phyloP scores from a whole-genome alignment of 64 coral and sea anemone species.

The Stichodactyla mertensii region DNA sequence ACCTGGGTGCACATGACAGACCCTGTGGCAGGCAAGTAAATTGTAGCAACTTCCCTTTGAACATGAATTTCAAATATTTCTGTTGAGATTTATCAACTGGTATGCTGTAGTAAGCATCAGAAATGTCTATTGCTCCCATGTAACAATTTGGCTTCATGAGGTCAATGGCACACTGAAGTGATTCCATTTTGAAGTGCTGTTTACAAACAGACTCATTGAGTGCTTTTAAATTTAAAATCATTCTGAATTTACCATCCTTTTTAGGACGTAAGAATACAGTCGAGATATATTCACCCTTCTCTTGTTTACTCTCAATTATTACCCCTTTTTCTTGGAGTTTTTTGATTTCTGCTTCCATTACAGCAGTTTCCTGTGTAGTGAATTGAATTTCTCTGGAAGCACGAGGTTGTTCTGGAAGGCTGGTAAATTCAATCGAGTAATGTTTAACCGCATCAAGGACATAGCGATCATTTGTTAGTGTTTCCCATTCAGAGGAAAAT shows the following conservation, averaged over 20 bases:
- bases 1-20: constrained; percentile 28
- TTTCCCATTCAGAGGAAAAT: constrained; percentile 21
- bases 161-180: constrained; percentile 30
- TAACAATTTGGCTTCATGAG: constrained; percentile 51
- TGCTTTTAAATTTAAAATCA: constrained; percentile 11
- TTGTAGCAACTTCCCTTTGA: constrained; percentile 46
- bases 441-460: not conserved
- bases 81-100: constrained; percentile 39
- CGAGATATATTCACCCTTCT: constrained; percentile 51
- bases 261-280: constrained; percentile 54
- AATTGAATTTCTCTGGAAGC: constrained; percentile 21
- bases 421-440: constrained; percentile 31
- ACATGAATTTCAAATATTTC: constrained; percentile 59
- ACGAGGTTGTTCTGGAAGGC: constrained; percentile 21
- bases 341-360: constrained; percentile 40
- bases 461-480: constrained; percentile 13
- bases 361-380: not conserved
- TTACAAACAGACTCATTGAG: constrained; percentile 49
- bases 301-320: constrained; percentile 36
- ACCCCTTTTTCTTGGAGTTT: constrained; percentile 43
- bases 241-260: constrained; percentile 39
- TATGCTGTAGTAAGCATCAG: constrained; percentile 56
- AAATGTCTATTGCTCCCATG: constrained; percentile 50
- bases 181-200: constrained; percentile 72
- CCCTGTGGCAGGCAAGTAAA: constrained; percentile 58